Conservation (phyloP, 2,113 vertebrate genomes). For the Ophiodon elongatus region DNA sequence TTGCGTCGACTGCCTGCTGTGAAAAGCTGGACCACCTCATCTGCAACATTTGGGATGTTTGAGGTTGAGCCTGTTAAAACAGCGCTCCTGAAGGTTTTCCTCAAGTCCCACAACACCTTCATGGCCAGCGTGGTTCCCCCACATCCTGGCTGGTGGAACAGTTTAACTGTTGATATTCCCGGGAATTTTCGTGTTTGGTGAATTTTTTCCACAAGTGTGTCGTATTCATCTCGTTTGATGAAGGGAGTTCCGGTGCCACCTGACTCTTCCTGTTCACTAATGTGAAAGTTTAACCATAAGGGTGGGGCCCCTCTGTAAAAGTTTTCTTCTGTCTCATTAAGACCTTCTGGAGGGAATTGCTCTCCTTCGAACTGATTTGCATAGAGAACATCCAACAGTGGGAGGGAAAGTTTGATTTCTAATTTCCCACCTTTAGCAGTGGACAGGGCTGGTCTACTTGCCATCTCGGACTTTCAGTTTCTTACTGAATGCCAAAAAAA, state of each 20-base stretch:
- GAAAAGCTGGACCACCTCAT: constrained; percentile 57
- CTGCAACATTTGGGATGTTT: constrained; percentile 12
- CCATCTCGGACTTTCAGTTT: constrained; percentile 3
- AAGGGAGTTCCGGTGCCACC: neutral
- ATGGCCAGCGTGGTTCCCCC: constrained; percentile 71
- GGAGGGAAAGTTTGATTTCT: neutral
- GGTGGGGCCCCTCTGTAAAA: constrained; percentile 70
- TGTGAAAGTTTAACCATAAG: constrained; percentile 67
- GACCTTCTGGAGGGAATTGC: rapidly evolving
- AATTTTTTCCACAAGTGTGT: rapidly evolving
- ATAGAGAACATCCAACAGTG: constrained; percentile 32
- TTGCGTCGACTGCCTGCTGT: constrained; percentile 11
- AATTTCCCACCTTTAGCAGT: neutral
- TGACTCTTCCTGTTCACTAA: constrained; percentile 20
- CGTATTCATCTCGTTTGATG: constrained; percentile 44
- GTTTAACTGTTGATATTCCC: constrained; percentile 9
- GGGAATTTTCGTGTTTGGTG: rapidly evolving
- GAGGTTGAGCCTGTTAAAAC: constrained; percentile 31
- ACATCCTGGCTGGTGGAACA: constrained; percentile 57
- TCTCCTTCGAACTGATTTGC: constrained; percentile 28
- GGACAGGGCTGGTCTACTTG: neutral
- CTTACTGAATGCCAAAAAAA: neutral
- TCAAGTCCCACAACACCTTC: constrained; percentile 67
- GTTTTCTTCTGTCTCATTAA: neutral
- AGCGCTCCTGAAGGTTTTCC: constrained; percentile 59